These are phyloP conservation scores for Drosophila neonasuta DNA, from an alignment of 2,888 invertebrate genomes.

Conservation along the genomic window DNA sequence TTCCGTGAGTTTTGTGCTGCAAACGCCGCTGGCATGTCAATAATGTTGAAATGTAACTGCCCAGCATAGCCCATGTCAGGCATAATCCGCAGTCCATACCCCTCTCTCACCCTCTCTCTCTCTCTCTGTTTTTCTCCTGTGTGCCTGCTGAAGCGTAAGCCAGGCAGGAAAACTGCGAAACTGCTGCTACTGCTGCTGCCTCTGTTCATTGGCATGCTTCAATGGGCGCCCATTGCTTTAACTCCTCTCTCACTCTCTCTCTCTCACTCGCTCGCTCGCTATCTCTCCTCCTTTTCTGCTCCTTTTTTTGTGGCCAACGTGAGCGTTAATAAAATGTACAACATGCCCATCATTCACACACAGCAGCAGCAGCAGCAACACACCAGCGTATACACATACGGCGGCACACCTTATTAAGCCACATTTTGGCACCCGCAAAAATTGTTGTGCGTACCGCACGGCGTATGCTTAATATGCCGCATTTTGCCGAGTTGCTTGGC, in stretches of 20 bases:
- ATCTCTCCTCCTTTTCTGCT: constrained; percentile 7
- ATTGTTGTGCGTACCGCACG: constrained; percentile 38
- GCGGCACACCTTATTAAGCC: constrained; percentile 46
- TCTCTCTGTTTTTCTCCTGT: constrained; percentile 8
- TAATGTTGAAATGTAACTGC: constrained; percentile 73
- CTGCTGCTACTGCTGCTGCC: constrained; percentile 20
- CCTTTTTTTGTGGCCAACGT: constrained; percentile 36
- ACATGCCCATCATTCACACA: constrained; percentile 37
- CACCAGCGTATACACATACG: constrained; percentile 23
- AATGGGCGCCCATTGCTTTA: constrained; percentile 54
- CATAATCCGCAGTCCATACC: constrained; percentile 18
- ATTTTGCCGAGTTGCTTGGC: constrained; percentile 18
- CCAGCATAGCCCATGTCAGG: constrained; percentile 36
- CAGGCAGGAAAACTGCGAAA: constrained; percentile 38
- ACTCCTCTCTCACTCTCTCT: not conserved
- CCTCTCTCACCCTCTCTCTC: not conserved
- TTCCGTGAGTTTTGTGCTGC: constrained; percentile 57
- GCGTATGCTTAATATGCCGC: constrained; percentile 61
- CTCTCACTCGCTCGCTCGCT: not conserved
- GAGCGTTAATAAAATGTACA: constrained; percentile 62
- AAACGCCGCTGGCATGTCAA: constrained; percentile 75
- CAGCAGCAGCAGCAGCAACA: constrained; percentile 25
- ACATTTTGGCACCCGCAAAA: constrained; percentile 60
- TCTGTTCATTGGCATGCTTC: constrained; percentile 70
- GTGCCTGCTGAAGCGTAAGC: constrained; percentile 70